phyloP scores from a whole-genome alignment of 2,888 invertebrate species.

The Pandemis corylana region DNA sequence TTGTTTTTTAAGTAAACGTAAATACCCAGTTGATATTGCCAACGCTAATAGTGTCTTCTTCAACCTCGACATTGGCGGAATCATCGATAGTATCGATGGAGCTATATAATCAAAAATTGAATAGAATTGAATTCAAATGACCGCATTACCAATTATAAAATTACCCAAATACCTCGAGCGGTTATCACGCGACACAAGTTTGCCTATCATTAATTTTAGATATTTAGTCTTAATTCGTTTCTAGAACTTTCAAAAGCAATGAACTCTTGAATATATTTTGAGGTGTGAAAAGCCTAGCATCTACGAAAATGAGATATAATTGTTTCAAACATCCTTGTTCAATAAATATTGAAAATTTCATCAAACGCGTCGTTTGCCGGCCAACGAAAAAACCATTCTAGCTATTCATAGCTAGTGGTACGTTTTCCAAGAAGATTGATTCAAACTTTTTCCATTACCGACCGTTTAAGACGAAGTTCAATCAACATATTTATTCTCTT shows the following conservation, averaged over 20 bases:
- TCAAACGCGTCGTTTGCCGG: not conserved
- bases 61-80: no score
- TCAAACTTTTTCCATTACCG: conserved; percentile 51
- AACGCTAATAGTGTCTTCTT: no score
- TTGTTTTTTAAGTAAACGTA: no score
- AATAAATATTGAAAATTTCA: conserved; percentile 5
- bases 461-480: conserved; percentile 47
- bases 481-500: not conserved
- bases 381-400: conserved; percentile 29
- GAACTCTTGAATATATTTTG: not conserved
- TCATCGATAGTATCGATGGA: no score
- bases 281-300: not conserved
- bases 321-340: not conserved
- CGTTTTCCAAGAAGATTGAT: conserved; percentile 44
- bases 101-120: no score
- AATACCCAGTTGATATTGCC: no score
- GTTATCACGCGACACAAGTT: no score
- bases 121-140: no score
- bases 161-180: no score
- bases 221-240: not conserved
- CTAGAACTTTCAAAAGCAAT: not conserved
- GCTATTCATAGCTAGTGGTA: conserved; percentile 3
- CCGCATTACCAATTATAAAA: no score
- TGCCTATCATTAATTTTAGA: no score
- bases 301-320: not conserved